Evolutionary conservation across 1,140 invertebrate genomes (phyloP).

Genomic region (Nebria ingens): DNA sequence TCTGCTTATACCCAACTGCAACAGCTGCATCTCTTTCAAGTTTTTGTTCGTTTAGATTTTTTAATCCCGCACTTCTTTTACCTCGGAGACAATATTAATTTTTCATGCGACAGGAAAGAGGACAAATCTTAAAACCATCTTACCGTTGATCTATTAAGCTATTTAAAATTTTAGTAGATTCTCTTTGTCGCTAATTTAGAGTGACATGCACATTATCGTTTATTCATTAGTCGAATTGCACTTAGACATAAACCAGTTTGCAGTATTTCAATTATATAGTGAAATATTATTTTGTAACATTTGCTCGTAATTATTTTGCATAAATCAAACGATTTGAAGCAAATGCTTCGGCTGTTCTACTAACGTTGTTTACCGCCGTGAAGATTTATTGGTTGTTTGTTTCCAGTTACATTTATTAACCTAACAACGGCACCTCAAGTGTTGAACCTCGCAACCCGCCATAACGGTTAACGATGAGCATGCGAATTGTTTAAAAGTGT

Average conservation of each 20-base stretch:
- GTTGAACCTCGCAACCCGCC: not conserved
- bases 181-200: too few relatives aligned
- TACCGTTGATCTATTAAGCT: not conserved
- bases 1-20: not conserved
- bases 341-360: too few relatives aligned
- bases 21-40: not conserved
- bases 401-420: not conserved
- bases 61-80: not conserved
- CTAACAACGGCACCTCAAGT: conserved; percentile 3
- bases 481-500: conserved; percentile 5
- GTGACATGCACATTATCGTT: too few relatives aligned
- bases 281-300: too few relatives aligned
- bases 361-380: not conserved
- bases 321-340: too few relatives aligned
- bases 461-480: not conserved
- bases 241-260: too few relatives aligned
- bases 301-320: too few relatives aligned
- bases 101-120: not conserved
- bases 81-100: conserved; percentile 7
- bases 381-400: conserved; percentile 8
- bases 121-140: not conserved
- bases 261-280: too few relatives aligned
- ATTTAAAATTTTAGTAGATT: conserved; percentile 1
- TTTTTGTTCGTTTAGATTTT: not conserved
- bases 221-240: too few relatives aligned